Evolutionary conservation across 2,797 vertebrate genomes (phyloP).

Genomic region (Galaxias olidus): DNA sequence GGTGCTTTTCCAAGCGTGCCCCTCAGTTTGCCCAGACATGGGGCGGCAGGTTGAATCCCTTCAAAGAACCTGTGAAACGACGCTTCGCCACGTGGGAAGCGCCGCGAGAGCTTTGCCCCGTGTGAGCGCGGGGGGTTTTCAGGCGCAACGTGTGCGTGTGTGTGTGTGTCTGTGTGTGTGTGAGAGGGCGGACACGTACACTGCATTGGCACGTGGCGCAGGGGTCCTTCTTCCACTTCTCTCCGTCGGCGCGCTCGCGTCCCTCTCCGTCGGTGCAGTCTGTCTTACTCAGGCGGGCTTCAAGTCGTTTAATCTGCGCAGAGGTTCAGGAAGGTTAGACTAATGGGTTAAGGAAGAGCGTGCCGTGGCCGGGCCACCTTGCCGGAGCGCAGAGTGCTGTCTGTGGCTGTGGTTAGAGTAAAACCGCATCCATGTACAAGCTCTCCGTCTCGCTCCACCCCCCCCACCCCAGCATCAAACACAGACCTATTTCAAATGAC

Average conservation of each 20-base stretch:
- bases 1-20: too few relatives aligned
- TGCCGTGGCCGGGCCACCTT: background rate
- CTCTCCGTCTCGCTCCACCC: too few relatives aligned
- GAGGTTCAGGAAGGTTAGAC: slow-evolving; percentile 3
- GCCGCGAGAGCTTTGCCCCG: too few relatives aligned
- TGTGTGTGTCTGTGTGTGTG: background rate
- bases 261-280: slow-evolving; percentile 87
- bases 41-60: too few relatives aligned
- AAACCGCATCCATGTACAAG: too few relatives aligned
- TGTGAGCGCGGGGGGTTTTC: too few relatives aligned
- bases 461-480: too few relatives aligned
- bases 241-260: slow-evolving; percentile 75
- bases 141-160: background rate
- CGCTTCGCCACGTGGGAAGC: too few relatives aligned
- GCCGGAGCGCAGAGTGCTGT: background rate
- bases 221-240: slow-evolving; percentile 86
- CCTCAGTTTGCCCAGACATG: too few relatives aligned
- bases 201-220: slow-evolving; percentile 91
- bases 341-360: background rate
- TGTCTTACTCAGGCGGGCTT: slow-evolving; percentile 86
- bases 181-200: slow-evolving; percentile 73
- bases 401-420: slow-evolving; percentile 8
- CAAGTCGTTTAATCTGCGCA: slow-evolving; percentile 92
- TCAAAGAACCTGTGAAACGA: too few relatives aligned
- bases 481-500: too few relatives aligned